These are phyloP conservation scores for Caenorhabditis latens DNA, from an alignment of 1,140 invertebrate species.

Conservation along the genomic window DNA sequence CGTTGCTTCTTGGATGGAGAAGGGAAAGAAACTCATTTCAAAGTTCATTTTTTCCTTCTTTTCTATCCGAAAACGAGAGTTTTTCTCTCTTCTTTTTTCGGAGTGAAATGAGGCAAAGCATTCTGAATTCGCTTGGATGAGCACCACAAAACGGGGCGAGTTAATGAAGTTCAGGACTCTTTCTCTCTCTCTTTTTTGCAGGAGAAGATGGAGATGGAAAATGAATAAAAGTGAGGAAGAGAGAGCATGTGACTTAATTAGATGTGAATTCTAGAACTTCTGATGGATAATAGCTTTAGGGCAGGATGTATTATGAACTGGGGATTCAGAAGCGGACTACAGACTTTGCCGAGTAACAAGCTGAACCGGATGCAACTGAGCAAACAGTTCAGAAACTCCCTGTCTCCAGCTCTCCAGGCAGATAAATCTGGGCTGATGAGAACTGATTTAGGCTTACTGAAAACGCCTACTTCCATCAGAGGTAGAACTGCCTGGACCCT, in stretches of 20 bases:
- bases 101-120: constrained; percentile 20
- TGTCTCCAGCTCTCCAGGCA: too few species aligned
- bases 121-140: not conserved
- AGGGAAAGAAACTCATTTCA: not conserved
- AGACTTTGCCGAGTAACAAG: too few species aligned
- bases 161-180: constrained; percentile 1
- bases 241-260: not conserved
- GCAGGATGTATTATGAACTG: not conserved
- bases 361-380: too few species aligned
- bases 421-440: too few species aligned
- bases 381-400: too few species aligned
- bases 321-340: too few species aligned
- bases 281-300: not conserved
- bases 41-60: not conserved
- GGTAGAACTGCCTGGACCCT: too few species aligned
- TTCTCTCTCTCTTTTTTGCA: too few species aligned
- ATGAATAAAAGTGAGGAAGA: not conserved
- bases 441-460: too few species aligned
- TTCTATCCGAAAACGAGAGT: not conserved
- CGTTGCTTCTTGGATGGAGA: not conserved
- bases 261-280: not conserved
- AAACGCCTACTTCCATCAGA: too few species aligned
- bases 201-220: not conserved
- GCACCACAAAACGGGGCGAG: not conserved
- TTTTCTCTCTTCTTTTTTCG: not conserved